Base-by-base conservation (phyloP, 2,888 invertebrate genomes). In the Xestia rhomboidea region DNA sequence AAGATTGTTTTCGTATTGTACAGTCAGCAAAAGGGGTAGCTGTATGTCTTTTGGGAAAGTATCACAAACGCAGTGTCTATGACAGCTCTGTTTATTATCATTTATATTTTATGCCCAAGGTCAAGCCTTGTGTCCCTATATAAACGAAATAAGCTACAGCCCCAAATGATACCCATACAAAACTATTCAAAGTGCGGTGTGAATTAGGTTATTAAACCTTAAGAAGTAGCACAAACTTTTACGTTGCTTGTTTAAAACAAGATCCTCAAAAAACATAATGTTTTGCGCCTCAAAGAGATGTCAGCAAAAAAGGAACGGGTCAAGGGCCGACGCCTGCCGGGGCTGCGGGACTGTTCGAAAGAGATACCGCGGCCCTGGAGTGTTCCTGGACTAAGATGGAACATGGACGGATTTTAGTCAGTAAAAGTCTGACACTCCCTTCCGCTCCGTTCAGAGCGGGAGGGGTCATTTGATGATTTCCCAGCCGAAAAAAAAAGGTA, bases 191-290 rank as follows among this genome's bases (percentile, higher is more conserved):
- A 82, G 51, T 70, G 71, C 38, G 68, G 69, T 86, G 86, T 84
- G 78, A 85, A 87, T 81, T 80, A 67, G 76, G 81, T 71, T 81
- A 81, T 77, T 86, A 81, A 89, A 86, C 68, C 38, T 66, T 41
- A 76, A 68, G 69, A 84, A 88, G 69, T 67, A 54, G 66, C 73
- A 82, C 73, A 67, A 60, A 84, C 62, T 79, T 75, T 69, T 66
- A 72, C 68, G 77, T 72, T 73, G 63, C 82, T 85, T 71, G 30
- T 81, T 76, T 10, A 51, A 73, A 88, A 79, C 70, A 71, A 88
- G 86, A 83, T 73, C 27, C 63, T 69, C 68, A 71, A 83, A 86
- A 83, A 86, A 64, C 51, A 83, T 86, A 80, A 86, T 77, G 64
- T 75, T 49, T n/a, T n/a, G n/a, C n/a, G n/a, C n/a, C n/a, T n/a